A percentile compares a stretch with the other conserved stretches of the same genome.
Conservation (phyloP, 2,113 vertebrate genomes). For the Ptychochromis oligacanthus region DNA sequence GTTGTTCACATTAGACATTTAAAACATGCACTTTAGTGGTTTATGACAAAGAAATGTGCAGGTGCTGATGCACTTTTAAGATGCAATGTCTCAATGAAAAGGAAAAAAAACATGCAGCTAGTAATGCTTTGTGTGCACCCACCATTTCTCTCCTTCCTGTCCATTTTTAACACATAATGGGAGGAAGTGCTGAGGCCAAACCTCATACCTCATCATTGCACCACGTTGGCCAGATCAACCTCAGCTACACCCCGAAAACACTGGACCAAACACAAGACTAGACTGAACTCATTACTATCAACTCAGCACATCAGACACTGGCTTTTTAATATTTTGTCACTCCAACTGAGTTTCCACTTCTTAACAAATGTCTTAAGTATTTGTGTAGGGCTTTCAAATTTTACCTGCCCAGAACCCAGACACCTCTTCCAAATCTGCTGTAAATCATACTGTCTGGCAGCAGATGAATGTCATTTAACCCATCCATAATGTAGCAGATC, state of each 20-base stretch:
- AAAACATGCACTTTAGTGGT: conserved; percentile 15
- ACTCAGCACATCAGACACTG: neutral
- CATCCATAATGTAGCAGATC: conserved; percentile 58
- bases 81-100: neutral
- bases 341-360: neutral
- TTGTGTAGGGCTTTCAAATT: neutral
- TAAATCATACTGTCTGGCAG: conserved; percentile 38
- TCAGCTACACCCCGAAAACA: neutral
- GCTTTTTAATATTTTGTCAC: conserved; percentile 5
- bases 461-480: conserved; percentile 47
- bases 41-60: conserved; percentile 5
- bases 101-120: neutral
- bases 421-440: conserved; percentile 26
- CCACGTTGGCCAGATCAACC: neutral
- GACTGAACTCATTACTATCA: neutral
- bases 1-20: neutral
- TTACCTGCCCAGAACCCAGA: neutral
- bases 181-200: conserved; percentile 12
- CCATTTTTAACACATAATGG: neutral
- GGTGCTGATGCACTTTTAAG: neutral
- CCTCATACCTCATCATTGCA: conserved; percentile 48
- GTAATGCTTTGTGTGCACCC: conserved; percentile 38
- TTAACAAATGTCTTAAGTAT: neutral
- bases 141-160: conserved; percentile 21
- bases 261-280: conserved; percentile 4